These are phyloP conservation scores for Malurus elegans DNA, from an alignment of 2,113 vertebrate species.

Conservation along the genomic window DNA sequence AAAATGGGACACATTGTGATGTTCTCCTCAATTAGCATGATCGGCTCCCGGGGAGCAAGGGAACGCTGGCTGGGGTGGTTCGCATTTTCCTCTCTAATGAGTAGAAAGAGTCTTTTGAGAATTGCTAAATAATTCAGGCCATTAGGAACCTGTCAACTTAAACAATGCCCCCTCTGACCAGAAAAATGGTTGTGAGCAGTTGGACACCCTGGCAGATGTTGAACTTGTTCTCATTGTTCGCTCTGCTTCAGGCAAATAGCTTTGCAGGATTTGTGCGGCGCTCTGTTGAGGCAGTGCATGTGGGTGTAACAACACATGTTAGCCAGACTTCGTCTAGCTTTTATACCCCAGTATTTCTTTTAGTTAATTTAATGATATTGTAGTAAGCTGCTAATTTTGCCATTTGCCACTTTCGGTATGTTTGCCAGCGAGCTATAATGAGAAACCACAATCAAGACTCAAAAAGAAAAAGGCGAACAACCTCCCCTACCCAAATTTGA, in stretches of 20 bases:
- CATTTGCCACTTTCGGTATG: background rate
- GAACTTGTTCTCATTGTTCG: slow-evolving; percentile 55
- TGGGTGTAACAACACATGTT: background rate
- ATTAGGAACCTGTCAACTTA: slow-evolving; percentile 68
- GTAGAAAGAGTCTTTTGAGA: slow-evolving; percentile 59
- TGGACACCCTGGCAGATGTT: slow-evolving; percentile 63
- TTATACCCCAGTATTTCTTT: background rate
- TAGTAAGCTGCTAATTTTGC: background rate
- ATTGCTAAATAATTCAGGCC: slow-evolving; percentile 64
- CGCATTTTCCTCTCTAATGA: slow-evolving; percentile 23
- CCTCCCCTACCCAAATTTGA: background rate
- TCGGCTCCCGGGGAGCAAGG: background rate
- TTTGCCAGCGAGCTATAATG: background rate
- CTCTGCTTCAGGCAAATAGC: slow-evolving; percentile 41
- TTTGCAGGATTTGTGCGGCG: background rate
- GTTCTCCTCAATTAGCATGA: slow-evolving; percentile 55
- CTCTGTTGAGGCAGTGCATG: background rate
- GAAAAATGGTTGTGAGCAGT: slow-evolving; percentile 47
- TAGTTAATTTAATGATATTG: background rate
- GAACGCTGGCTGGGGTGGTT: background rate
- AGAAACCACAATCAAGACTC: background rate
- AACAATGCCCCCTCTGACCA: slow-evolving; percentile 52
- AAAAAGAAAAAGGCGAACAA: background rate
- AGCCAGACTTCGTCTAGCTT: background rate
- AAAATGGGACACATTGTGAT: slow-evolving; percentile 43